Conservation (phyloP, 2,113 vertebrate genomes). For the Okapia johnstoni region DNA sequence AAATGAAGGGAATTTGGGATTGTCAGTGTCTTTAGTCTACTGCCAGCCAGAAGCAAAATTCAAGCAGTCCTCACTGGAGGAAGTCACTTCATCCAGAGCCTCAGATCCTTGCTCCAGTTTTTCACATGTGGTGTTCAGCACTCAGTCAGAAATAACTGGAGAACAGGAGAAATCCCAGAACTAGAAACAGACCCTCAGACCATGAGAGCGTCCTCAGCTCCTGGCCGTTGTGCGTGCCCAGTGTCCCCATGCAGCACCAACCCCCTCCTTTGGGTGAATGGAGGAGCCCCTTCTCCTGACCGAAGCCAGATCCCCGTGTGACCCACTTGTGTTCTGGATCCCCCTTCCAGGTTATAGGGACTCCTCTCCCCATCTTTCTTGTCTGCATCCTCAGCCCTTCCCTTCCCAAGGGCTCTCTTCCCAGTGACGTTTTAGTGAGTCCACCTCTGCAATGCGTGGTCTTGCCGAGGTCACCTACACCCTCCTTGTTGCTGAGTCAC, state of each 20-base stretch:
- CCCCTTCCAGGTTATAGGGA: neutral
- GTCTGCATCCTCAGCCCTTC: neutral
- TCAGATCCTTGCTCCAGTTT: neutral
- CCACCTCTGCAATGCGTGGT: neutral
- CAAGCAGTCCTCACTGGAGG: neutral
- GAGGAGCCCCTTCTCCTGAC: neutral
- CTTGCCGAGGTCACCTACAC: rapidly evolving
- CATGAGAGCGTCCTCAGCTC: neutral
- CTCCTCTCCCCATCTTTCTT: neutral
- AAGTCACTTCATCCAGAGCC: neutral
- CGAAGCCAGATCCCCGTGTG: neutral
- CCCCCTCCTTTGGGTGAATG: neutral
- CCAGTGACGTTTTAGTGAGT: neutral
- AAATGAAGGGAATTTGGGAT: neutral
- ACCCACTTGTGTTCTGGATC: neutral
- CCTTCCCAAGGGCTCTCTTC: neutral
- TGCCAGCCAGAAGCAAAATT: neutral
- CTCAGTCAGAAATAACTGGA: neutral
- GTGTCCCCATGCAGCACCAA: neutral
- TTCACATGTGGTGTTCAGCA: neutral
- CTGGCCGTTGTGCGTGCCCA: neutral
- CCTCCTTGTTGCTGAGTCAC: neutral
- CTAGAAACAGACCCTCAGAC: neutral
- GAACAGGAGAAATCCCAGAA: neutral
- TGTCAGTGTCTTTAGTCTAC: neutral